Base-by-base conservation (phyloP, 1,140 invertebrate genomes). In the Scaptomyza pallida region DNA sequence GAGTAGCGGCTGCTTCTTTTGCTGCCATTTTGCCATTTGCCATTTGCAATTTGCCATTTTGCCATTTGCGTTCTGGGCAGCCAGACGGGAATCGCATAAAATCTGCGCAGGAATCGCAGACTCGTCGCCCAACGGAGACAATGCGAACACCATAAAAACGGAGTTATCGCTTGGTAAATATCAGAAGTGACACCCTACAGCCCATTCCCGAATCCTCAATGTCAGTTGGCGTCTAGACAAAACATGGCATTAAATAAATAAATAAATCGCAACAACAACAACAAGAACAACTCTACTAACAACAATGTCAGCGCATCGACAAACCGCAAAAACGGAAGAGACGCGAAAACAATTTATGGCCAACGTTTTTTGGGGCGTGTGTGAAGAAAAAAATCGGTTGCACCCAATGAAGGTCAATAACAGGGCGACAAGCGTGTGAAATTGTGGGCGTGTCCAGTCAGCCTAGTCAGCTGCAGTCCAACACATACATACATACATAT, bases 231-330 rank as follows among this genome's bases (percentile, higher is more conserved):
- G 81, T 86, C 82, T 86, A 86, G 81, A 86, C 81, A 86, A 88
- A 86, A 88, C 81, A 86, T 81, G 81, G 81, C 82, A 75, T 80
- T 86, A 86, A 86, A 88, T 86, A 86, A 86, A 86, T 88, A 86
- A 86, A 86, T 88, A 77, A 76, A 76, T 76, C 70, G 69, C 69
- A 52, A 70, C 48, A 30, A 13, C 12, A 59, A 40, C 70, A 61
- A 52, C 43, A 73, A 56, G 44, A 62, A 48, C 23, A 50, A 55
- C 17, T 48, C 48, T 21, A 48, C 50, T 37, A 56, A 61, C 45
- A 37, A 47, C 52, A 40, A 45, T 68, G 56, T 60, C 65, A 60
- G 64, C 26, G 47, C 70, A 78, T 78, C 78, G 75, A 73, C 75
- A 60, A 70, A 63, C 81, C 80, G 30, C 77, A 86, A 71, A 85